Evolutionary conservation across 2,888 invertebrate species (phyloP).

Genomic region (Chirona hameri): DNA sequence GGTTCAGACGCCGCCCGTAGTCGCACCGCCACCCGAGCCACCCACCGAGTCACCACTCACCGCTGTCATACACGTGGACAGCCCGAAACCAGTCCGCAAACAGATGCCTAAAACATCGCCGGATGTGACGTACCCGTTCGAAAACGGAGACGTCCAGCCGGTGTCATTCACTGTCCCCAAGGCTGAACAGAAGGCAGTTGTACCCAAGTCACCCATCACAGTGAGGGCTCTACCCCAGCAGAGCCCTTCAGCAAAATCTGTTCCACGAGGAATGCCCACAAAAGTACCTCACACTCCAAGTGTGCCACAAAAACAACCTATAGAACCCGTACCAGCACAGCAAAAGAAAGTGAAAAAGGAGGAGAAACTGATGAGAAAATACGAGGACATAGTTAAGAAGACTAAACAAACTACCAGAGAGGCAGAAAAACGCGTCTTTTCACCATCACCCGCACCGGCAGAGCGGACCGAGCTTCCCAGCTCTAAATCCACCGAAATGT

Average conservation of each 20-base stretch:
- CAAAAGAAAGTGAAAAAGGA: not conserved
- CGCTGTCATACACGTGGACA: not conserved
- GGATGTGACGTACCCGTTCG: not conserved
- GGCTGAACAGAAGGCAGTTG: not conserved
- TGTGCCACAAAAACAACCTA: too few relatives aligned
- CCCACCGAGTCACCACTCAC: too few relatives aligned
- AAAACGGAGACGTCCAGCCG: not conserved
- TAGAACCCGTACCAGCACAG: too few relatives aligned
- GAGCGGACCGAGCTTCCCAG: not conserved
- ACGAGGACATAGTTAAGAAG: not conserved
- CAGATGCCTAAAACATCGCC: not conserved
- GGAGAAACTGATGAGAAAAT: not conserved
- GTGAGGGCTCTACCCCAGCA: not conserved
- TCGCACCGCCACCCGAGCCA: too few relatives aligned
- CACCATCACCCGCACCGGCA: not conserved
- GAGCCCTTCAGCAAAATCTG: too few relatives aligned
- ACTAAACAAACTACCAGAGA: not conserved
- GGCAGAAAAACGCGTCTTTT: not conserved
- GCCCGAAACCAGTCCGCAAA: not conserved
- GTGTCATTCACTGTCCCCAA: not conserved
- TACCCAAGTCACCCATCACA: not conserved
- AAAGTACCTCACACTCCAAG: too few relatives aligned
- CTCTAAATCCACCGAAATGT: not conserved
- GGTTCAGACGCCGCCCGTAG: too few relatives aligned
- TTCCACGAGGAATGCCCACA: too few relatives aligned